A percentile compares a stretch with the other conserved stretches of the same genome.
Conservation (phyloP, 2,888 invertebrate species). For the Arrhopalites spinosus region DNA sequence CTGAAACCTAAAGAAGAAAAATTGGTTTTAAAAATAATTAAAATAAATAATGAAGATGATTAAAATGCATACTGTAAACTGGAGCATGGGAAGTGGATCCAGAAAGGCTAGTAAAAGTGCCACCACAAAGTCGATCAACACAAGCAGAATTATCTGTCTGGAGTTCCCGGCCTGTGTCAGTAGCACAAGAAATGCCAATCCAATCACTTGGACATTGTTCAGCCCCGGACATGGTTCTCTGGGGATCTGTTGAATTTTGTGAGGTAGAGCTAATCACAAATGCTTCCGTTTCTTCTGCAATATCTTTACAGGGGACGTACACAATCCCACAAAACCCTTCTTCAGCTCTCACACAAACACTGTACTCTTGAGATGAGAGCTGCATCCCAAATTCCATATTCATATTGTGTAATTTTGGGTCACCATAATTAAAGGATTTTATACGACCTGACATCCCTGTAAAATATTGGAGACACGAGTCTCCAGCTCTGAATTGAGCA, state of each 20-base stretch:
- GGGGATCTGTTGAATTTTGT: constrained; percentile 46
- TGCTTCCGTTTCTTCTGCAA: constrained; percentile 51
- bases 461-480: constrained; percentile 56
- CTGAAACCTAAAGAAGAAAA: constrained; percentile 49
- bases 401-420: constrained; percentile 44
- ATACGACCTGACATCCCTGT: constrained; percentile 55
- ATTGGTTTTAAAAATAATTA: background rate
- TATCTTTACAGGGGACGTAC: constrained; percentile 55
- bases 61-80: constrained; percentile 69
- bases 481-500: constrained; percentile 66
- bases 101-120: constrained; percentile 50
- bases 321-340: constrained; percentile 56
- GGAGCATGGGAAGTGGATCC: constrained; percentile 69
- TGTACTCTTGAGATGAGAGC: constrained; percentile 56
- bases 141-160: constrained; percentile 54
- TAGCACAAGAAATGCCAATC: constrained; percentile 54
- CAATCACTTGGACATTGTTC: constrained; percentile 56
- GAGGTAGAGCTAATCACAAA: constrained; percentile 54
- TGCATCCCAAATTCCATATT: constrained; percentile 52
- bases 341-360: constrained; percentile 55
- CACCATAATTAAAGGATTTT: constrained; percentile 56
- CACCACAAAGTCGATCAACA: constrained; percentile 55
- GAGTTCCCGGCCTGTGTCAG: constrained; percentile 53
- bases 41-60: background rate
- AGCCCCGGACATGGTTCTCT: constrained; percentile 53